phyloP scores from a whole-genome alignment of 2,797 vertebrate genomes.

The Mionectes olivaceus region DNA sequence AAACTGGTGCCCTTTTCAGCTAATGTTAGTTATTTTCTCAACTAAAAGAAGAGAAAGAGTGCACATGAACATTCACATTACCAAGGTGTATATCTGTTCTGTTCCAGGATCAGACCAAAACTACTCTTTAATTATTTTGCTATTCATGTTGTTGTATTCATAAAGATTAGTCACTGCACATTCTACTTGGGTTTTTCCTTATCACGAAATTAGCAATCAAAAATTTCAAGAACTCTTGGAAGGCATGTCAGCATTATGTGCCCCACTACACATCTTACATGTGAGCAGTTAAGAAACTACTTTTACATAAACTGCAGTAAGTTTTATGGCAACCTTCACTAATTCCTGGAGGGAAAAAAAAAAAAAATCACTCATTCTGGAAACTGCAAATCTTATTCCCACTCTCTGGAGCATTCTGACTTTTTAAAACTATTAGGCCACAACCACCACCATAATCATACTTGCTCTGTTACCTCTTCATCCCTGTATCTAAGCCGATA shows the following conservation, averaged over 20 bases:
- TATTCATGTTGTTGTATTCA: neutral
- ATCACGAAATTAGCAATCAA: neutral
- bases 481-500: neutral
- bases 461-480: neutral
- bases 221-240: neutral
- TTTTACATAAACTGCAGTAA: conserved; percentile 8
- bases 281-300: conserved; percentile 7
- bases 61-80: neutral
- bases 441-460: neutral
- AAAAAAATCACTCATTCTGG: neutral
- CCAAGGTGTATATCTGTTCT: neutral
- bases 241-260: neutral
- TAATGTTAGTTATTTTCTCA: neutral
- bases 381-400: neutral
- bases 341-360: neutral
- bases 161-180: neutral
- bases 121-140: neutral
- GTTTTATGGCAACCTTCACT: neutral
- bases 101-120: neutral
- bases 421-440: neutral
- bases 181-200: neutral
- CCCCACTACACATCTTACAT: neutral
- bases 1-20: neutral
- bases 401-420: neutral
- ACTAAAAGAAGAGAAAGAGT: neutral